Conservation (phyloP, 1,140 invertebrate species). For the Hetaerina americana region DNA sequence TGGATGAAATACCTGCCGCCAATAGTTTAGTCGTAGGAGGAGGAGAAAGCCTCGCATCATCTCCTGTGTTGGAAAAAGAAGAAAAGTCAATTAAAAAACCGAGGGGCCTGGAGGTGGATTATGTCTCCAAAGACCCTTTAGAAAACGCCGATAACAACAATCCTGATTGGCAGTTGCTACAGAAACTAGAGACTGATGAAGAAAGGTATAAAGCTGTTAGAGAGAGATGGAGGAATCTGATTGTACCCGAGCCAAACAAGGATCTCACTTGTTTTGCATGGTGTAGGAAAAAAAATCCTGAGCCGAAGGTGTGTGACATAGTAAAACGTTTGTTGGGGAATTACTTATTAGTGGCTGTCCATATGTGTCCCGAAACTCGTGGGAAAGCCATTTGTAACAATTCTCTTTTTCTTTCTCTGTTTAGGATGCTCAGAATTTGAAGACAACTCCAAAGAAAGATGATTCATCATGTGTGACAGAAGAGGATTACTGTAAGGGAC, state of each 20-base stretch:
- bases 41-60: background rate
- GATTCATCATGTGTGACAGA: background rate
- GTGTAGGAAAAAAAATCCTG: background rate
- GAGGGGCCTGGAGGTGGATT: background rate
- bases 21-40: too few species aligned
- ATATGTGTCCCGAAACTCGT: too few species aligned
- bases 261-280: constrained; percentile 7
- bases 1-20: too few species aligned
- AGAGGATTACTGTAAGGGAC: background rate
- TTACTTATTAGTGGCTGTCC: too few species aligned
- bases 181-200: constrained; percentile 11
- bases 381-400: too few species aligned
- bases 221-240: constrained; percentile 9
- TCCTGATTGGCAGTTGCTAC: constrained; percentile 8
- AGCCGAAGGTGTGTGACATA: background rate
- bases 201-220: constrained; percentile 10
- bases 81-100: background rate
- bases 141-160: constrained; percentile 11
- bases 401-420: too few species aligned
- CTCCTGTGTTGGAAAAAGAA: background rate
- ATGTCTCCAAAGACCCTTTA: constrained; percentile 5
- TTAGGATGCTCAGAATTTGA: too few species aligned
- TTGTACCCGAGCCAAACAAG: constrained; percentile 10
- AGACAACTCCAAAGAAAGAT: too few species aligned
- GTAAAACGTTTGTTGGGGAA: too few species aligned